Base-by-base conservation (phyloP, 2,888 invertebrate genomes). In the Prosopocoilus inquinatus region DNA sequence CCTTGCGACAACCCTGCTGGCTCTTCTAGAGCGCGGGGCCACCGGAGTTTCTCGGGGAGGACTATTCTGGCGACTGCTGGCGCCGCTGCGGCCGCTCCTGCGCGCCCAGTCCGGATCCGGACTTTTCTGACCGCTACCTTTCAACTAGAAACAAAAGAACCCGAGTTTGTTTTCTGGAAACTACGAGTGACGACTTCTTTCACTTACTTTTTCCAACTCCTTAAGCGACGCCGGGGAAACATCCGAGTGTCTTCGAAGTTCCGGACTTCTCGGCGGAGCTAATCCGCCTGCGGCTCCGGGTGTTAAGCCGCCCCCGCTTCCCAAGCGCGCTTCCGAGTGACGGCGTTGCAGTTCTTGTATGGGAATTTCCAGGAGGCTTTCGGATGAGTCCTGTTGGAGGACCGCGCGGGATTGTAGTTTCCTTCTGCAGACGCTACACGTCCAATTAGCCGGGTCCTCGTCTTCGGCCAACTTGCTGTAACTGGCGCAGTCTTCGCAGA, bases 401-500 rank as follows among this genome's bases (percentile, higher is more conserved):
- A 88, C 88, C 32, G 88, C 82, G 28, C 91, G 82, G 9, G 90
- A 90, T 52, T 87, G 90, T 62, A 91, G 84, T 78, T 91, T 91
- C 45, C 76, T 71, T 32, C 93, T 86, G 74, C 94, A 94, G 12
- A 94, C 92, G 64, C 92, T 93, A 78, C 94, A 94, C 55, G 90
- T 86, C 94, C 94, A 94, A 67, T 86, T 87, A 63, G 91, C 91
- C 77, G 87, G 85, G 69, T 92, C 91, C 70, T 92, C 90, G 63
- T 89, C 89, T 70, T 90, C 89, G 59, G 89, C 87, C 54, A 89
- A 83, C 70, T 91, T 91, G 65, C 93, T 93, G 76, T 94, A 94
- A 50, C 92, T 93, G 64, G 94, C 93, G 75, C 94, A 94, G 78
- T 94, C 94, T 77, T 94, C 94, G 77, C 94, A 94, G 49, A 94